Conservation (phyloP, 1,140 invertebrate species). For the Subanguina moxae region DNA sequence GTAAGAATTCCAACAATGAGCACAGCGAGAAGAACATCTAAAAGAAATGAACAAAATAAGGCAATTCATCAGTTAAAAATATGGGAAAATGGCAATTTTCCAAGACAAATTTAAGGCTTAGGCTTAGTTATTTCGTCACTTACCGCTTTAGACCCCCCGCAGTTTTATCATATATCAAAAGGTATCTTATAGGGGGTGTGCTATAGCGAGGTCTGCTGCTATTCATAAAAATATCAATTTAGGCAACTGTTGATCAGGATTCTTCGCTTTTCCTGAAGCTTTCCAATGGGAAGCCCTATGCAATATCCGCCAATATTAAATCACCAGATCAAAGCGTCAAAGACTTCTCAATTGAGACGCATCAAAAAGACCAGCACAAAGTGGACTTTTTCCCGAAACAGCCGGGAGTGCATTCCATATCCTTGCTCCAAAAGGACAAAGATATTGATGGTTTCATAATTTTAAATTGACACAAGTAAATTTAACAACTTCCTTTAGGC, state of each 20-base stretch:
- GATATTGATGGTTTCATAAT: slow-evolving; percentile 24
- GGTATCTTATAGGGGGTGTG: too few relatives aligned
- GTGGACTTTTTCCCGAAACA: slow-evolving; percentile 22
- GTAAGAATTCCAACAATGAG: slow-evolving; percentile 38
- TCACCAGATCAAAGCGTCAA: slow-evolving; percentile 13
- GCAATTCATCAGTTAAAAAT: slow-evolving; percentile 9
- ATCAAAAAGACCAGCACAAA: slow-evolving; percentile 19
- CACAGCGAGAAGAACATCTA: slow-evolving; percentile 44
- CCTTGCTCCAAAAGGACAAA: slow-evolving; percentile 16
- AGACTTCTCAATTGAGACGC: slow-evolving; percentile 7
- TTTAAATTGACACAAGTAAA: too few relatives aligned
- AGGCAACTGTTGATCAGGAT: slow-evolving; percentile 20
- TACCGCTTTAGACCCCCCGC: too few relatives aligned
- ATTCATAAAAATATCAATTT: slow-evolving; percentile 6
- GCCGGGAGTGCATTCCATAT: slow-evolving; percentile 25
- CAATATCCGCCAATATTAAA: background rate
- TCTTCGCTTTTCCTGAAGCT: slow-evolving; percentile 30
- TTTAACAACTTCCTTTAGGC: slow-evolving; percentile 12
- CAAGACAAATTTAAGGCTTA: too few relatives aligned
- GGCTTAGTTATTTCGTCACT: too few relatives aligned
- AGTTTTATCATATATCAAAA: too few relatives aligned
- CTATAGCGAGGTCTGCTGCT: too few relatives aligned
- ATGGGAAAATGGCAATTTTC: too few relatives aligned
- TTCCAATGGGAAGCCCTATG: slow-evolving; percentile 13
- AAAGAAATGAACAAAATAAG: background rate